Percentiles rank a stretch among this genome's conserved stretches.
These are phyloP conservation scores for Agelas oroides DNA, from an alignment of 37 sponge, comb jelly and placozoan genomes.

Conservation along the genomic window DNA sequence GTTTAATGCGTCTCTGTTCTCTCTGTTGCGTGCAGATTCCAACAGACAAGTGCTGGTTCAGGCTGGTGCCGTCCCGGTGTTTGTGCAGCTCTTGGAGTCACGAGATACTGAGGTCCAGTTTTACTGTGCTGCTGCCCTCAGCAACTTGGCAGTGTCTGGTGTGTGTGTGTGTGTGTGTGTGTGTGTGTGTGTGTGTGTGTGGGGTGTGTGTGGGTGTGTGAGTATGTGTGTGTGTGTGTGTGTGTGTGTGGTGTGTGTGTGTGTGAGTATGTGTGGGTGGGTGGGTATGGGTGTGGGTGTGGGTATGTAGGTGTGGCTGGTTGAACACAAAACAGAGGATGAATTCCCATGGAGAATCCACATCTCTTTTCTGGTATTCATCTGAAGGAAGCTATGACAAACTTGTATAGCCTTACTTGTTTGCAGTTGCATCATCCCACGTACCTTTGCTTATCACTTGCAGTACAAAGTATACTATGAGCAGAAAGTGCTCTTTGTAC, in stretches of 20 bases:
- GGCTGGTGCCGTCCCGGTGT: constrained; percentile 72
- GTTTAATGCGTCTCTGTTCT: too few relatives aligned
- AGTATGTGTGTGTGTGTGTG: constrained; percentile 9
- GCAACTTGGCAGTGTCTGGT: constrained; percentile 91
- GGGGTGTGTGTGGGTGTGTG: constrained; percentile 19
- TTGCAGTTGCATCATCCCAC: too few relatives aligned
- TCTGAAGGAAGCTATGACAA: too few relatives aligned
- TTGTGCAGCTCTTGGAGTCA: constrained; percentile 73
- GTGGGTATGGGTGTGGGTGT: constrained; percentile 22
- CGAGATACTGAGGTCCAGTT: constrained; percentile 82
- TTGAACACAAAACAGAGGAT: background rate
- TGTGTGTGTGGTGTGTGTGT: constrained; percentile 15
- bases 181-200: constrained; percentile 33
- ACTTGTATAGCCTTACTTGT: too few relatives aligned
- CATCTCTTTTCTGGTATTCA: too few relatives aligned
- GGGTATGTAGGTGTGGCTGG: background rate
- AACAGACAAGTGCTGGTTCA: constrained; percentile 73
- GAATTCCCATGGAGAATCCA: too few relatives aligned
- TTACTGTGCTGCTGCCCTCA: constrained; percentile 89
- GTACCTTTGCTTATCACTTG: too few relatives aligned
- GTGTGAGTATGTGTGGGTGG: constrained; percentile 22
- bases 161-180: constrained; percentile 40
- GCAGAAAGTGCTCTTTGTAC: too few relatives aligned
- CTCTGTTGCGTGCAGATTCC: constrained; percentile 28
- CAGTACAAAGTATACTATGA: too few relatives aligned